These are phyloP conservation scores for Ondatra zibethicus DNA, from an alignment of 2,113 vertebrate species.

Conservation along the genomic window DNA sequence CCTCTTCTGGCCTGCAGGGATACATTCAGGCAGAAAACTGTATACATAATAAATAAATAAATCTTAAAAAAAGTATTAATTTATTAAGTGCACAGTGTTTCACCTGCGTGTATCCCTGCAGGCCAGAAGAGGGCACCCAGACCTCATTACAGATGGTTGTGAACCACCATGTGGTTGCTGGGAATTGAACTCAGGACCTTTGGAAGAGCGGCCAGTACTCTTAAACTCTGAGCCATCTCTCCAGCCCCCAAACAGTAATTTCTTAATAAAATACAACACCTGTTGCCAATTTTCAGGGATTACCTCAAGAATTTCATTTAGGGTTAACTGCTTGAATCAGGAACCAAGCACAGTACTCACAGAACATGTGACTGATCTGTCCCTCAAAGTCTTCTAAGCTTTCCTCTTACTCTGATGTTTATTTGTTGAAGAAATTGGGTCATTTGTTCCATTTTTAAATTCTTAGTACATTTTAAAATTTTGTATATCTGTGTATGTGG, in stretches of 20 bases:
- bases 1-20: too few species aligned
- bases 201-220: too few species aligned
- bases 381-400: neutral
- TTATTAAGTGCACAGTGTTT: too few species aligned
- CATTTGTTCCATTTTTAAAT: neutral
- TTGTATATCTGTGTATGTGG: neutral
- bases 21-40: too few species aligned
- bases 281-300: neutral
- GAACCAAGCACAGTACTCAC: neutral
- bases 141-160: too few species aligned
- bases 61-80: too few species aligned
- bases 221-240: too few species aligned
- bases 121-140: too few species aligned
- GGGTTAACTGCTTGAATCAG: neutral
- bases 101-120: too few species aligned
- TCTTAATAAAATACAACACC: neutral
- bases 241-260: neutral
- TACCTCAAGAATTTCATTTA: neutral
- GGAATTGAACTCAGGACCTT: too few species aligned
- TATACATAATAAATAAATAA: too few species aligned
- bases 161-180: too few species aligned
- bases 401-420: neutral
- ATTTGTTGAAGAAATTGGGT: neutral
- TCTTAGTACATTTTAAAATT: neutral
- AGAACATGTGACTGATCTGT: accelerated